These are phyloP conservation scores for Capitulum mitella DNA, from an alignment of 2,888 invertebrate genomes.

Conservation along the genomic window DNA sequence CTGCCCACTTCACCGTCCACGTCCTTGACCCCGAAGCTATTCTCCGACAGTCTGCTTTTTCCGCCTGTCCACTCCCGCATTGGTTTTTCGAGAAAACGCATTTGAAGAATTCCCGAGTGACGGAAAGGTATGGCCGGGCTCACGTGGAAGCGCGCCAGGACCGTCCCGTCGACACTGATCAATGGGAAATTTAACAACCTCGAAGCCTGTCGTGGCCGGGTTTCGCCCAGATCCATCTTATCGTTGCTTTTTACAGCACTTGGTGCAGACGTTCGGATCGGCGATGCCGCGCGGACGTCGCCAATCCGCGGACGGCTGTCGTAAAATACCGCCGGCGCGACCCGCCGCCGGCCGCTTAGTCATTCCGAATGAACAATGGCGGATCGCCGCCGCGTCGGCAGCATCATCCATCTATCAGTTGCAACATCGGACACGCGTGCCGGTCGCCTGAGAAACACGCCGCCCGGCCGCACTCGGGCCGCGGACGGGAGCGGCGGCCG, in stretches of 20 bases:
- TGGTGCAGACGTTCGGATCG: not conserved
- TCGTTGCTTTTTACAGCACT: not conserved
- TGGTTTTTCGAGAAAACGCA: slow-evolving; percentile 8
- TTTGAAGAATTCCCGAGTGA: slow-evolving; percentile 1
- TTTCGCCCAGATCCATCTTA: slow-evolving; percentile 7
- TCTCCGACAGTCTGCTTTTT: not conserved
- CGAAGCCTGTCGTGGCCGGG: not conserved
- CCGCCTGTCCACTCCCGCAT: not conserved
- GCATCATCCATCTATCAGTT: not conserved
- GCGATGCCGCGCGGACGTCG: not conserved
- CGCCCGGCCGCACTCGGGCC: not conserved
- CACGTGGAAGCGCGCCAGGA: not conserved
- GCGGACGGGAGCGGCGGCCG: too few species aligned
- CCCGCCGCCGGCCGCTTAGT: not conserved
- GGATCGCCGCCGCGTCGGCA: not conserved
- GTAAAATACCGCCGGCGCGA: not conserved
- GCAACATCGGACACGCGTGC: not conserved
- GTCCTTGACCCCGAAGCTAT: not conserved
- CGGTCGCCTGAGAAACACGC: not conserved
- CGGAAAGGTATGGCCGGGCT: not conserved
- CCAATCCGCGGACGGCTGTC: not conserved
- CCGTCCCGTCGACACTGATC: not conserved
- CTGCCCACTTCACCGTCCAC: not conserved
- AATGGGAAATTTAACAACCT: slow-evolving; percentile 7
- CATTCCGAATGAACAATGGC: not conserved